A percentile compares a stretch with the other conserved stretches of the same genome.
Evolutionary conservation across 2,113 vertebrate species (phyloP).

Genomic region (Hemibagrus wyckioides): DNA sequence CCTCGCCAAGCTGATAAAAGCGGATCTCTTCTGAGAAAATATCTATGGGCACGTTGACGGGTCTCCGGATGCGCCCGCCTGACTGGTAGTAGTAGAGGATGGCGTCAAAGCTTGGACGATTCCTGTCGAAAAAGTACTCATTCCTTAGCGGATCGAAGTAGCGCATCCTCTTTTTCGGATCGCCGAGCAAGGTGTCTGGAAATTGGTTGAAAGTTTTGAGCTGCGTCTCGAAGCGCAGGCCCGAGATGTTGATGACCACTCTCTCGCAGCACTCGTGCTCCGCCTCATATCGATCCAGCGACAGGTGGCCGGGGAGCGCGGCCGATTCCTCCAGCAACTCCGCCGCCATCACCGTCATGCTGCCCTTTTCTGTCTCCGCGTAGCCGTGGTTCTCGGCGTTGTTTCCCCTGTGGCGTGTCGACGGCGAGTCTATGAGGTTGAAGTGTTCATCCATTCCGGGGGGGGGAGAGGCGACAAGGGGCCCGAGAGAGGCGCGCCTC

Average conservation of each 20-base stretch:
- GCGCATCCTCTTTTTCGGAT: slow-evolving; percentile 93
- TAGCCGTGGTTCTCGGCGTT: slow-evolving; percentile 75
- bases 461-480: slow-evolving; percentile 57
- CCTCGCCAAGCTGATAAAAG: slow-evolving; percentile 96
- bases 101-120: slow-evolving; percentile 97
- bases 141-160: slow-evolving; percentile 98
- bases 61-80: slow-evolving; percentile 91
- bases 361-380: slow-evolving; percentile 74
- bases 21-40: slow-evolving; percentile 98
- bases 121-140: slow-evolving; percentile 97
- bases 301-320: slow-evolving; percentile 67
- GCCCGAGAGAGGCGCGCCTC: slow-evolving; percentile 70
- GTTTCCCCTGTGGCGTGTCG: slow-evolving; percentile 64
- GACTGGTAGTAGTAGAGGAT: slow-evolving; percentile 99
- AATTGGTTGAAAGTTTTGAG: slow-evolving; percentile 96
- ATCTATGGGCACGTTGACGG: slow-evolving; percentile 96
- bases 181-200: slow-evolving; percentile 91
- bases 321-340: slow-evolving; percentile 82
- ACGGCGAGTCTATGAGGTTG: slow-evolving; percentile 79
- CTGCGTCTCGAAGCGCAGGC: slow-evolving; percentile 94
- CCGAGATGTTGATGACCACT: slow-evolving; percentile 96
- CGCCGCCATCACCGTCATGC: slow-evolving; percentile 84
- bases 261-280: slow-evolving; percentile 88
- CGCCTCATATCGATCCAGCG: slow-evolving; percentile 69
- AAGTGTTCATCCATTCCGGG: slow-evolving; percentile 87